Evolutionary conservation across 2,888 invertebrate species (phyloP).

Genomic region (Protonemura montana): DNA sequence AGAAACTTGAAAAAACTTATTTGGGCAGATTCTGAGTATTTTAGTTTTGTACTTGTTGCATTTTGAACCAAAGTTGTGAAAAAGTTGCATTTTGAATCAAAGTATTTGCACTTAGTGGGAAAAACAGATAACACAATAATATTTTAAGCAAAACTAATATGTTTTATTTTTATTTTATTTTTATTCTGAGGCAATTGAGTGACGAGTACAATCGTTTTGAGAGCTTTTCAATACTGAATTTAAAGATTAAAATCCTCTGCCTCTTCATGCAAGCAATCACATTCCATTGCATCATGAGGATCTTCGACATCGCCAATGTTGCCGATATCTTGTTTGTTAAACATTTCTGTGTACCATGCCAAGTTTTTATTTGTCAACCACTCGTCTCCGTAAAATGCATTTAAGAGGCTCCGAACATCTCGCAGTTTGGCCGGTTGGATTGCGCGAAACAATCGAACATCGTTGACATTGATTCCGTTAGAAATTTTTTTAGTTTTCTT

Average conservation of each 20-base stretch:
- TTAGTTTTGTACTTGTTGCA: not conserved
- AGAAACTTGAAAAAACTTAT: slow-evolving; percentile 7
- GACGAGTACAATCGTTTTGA: too few relatives aligned
- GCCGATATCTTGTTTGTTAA: not conserved
- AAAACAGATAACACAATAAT: not conserved
- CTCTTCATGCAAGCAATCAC: slow-evolving; percentile 16
- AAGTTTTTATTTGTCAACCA: not conserved
- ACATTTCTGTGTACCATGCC: not conserved
- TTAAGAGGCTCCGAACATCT: slow-evolving; percentile 1
- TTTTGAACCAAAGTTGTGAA: slow-evolving; percentile 1
- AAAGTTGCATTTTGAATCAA: slow-evolving; percentile 20
- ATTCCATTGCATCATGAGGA: not conserved
- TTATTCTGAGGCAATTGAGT: not conserved
- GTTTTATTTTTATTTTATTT: not conserved
- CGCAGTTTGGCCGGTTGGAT: slow-evolving; percentile 18
- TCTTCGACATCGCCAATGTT: not conserved
- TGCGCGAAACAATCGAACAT: not conserved
- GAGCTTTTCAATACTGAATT: not conserved
- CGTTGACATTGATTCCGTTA: not conserved
- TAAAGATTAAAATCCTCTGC: not conserved
- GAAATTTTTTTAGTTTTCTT: not conserved
- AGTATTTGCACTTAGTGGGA: not conserved
- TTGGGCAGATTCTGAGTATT: not conserved
- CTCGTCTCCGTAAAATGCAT: not conserved
- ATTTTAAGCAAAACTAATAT: not conserved